Evolutionary conservation across 2,113 vertebrate species (phyloP), one percentile per base, ranked within the genome.

Genomic region (Pedionomus torquatus): DNA sequence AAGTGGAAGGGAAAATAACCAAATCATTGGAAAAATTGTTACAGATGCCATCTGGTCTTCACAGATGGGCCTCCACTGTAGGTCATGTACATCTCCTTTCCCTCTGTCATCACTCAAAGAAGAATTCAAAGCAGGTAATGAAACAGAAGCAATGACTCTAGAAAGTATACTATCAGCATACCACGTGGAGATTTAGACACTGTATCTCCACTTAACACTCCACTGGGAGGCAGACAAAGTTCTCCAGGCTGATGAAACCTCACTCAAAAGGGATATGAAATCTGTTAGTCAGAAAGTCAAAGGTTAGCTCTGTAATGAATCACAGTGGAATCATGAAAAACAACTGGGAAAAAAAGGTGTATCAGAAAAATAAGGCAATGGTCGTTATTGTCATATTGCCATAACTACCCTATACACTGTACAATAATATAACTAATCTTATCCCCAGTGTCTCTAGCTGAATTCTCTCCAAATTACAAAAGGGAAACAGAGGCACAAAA

Each of bases 1-100:
- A 97, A 96, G 97, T 86, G 66, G 70, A 97, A 94, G 28, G 43
- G 66, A 89, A 95, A 96, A 66, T 89, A 90, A 89, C 69, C 75
- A 96, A 94, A 94, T 83, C 17, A 89, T 81, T 69, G 54, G 51
- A 65, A 92, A 93, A 91, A 87, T 44, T 79, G 57, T 88, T 95
- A 93, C 25, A 88, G 54, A 69, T 93, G 77, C 89, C 80, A 95
- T 92, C 78, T 94, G 71, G 65, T 89, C 87, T 96, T 94, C 91
- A 90, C 74, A 95, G 83, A 96, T 83, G 77, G 86, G 68, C 57
- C 92, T 81, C 63, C 58, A 87, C 77, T 39, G 30, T 68, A 89
- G 90, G 83, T 83, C 55, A 89, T 48, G 52, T 66, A 58, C 72
- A 84, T 51, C 65, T 87, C 28, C 68, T 74, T 80, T 92, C 60